These are phyloP conservation scores for Myoxocephalus aenaeus DNA, from an alignment of 2,797 vertebrate species.

Conservation along the genomic window DNA sequence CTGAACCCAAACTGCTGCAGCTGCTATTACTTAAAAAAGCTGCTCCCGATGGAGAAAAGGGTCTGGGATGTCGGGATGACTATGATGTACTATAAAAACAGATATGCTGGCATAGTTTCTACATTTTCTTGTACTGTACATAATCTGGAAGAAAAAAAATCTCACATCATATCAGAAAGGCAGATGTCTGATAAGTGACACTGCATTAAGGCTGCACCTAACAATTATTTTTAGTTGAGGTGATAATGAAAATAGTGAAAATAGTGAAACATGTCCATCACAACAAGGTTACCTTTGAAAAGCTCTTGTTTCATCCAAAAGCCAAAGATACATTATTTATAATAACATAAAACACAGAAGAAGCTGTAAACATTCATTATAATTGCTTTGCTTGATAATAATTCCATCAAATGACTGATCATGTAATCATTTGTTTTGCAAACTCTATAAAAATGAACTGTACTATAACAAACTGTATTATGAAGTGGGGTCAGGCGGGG, in stretches of 20 bases:
- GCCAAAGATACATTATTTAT: not conserved
- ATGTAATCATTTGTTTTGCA: not conserved
- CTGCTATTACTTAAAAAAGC: constrained; percentile 43
- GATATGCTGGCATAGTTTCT: not conserved
- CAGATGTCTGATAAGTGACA: not conserved
- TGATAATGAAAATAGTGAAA: not conserved
- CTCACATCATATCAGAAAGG: not conserved
- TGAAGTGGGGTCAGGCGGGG: not conserved
- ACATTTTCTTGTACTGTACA: not conserved
- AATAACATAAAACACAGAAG: not conserved
- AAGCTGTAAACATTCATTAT: not conserved
- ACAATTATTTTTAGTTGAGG: not conserved
- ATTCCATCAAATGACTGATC: not conserved
- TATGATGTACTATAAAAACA: not conserved
- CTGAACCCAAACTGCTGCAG: constrained; percentile 48
- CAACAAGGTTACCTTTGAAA: not conserved
- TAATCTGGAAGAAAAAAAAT: not conserved
- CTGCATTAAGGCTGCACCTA: not conserved
- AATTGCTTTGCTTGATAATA: not conserved
- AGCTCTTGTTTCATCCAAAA: not conserved
- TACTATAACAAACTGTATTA: not conserved
- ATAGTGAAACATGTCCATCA: not conserved
- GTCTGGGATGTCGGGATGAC: not conserved
- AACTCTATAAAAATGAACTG: not conserved
- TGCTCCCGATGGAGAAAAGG: constrained; percentile 7